Evolutionary conservation across 2,797 vertebrate species (phyloP), one percentile per base, ranked within the genome.

Genomic region (Sebastiscus albofasciatus): DNA sequence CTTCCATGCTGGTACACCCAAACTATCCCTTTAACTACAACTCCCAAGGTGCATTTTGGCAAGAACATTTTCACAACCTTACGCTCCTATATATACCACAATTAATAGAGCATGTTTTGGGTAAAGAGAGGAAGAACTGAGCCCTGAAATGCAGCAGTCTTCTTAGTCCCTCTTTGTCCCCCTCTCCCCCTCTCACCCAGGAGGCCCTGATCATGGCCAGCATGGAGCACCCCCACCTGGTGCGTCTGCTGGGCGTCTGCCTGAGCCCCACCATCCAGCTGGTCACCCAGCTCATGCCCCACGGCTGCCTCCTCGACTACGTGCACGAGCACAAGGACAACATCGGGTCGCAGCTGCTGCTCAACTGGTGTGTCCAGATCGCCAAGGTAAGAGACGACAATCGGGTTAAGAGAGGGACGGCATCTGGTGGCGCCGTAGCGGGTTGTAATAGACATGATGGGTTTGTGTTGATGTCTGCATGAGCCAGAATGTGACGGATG

Each of bases 191-290:
- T 87, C 72, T 72, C 82, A 82, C 92, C 6, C 90, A 98, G 98
- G 97, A 98, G 95, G 97, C 98, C 72, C 96, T 98, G 83, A 99
- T 98, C 90, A 98, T 98, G 97, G 97, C 98, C 83, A 99, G 97
- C 89, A 97, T 98, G 97, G 97, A 98, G 82, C 97, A 98, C 85
- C 97, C 98, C 0, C 98, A 99, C 92, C 94, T 99, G 81, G 97
- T 99, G 46, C 96, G 97, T 34, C 94, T 99, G 14, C 75, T 98
- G 75, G 97, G 98, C 0, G 97, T 99, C 26, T 98, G 97, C 82
- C 80, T 99, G 91, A 98, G 97, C 89, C 97, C 97, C 0, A 98
- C 97, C 29, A 98, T 99, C 78, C 98, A 99, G 72, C 94, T 99
- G 18, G 97, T 99, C 70, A 99, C 98, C 10, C 98, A 99, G 83